phyloP scores from a whole-genome alignment of 2,888 invertebrate species.

The Pristionchus exspectatus region DNA sequence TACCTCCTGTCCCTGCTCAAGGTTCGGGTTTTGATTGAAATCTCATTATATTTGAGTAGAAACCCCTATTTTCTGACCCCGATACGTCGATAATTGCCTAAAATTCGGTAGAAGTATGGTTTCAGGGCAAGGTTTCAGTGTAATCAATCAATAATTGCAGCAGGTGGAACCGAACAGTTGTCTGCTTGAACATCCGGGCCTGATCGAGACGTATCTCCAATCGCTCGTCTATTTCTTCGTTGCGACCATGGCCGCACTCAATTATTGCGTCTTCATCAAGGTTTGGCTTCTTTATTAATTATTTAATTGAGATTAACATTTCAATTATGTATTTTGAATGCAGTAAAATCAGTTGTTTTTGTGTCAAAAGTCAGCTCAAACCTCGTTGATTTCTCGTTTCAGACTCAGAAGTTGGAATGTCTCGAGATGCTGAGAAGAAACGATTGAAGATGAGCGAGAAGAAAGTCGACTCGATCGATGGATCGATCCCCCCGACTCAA shows the following conservation, averaged over 20 bases:
- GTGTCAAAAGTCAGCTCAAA: too few relatives aligned
- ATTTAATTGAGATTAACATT: not conserved
- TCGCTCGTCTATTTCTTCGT: slow-evolving; percentile 38
- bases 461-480: not conserved
- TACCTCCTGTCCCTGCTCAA: slow-evolving; percentile 40
- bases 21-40: not conserved
- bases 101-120: too few relatives aligned
- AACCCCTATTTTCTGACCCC: too few relatives aligned
- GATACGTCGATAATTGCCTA: too few relatives aligned
- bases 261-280: slow-evolving; percentile 41
- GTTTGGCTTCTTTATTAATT: not conserved
- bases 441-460: slow-evolving; percentile 4
- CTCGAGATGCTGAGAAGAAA: slow-evolving; percentile 43
- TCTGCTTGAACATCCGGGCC: not conserved
- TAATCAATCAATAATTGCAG: not conserved
- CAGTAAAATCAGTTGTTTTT: too few relatives aligned
- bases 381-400: not conserved
- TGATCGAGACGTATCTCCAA: slow-evolving; percentile 1
- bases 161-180: not conserved
- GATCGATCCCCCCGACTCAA: not conserved
- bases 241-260: not conserved
- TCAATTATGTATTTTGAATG: too few relatives aligned
- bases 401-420: slow-evolving; percentile 40
- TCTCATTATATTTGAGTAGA: too few relatives aligned
- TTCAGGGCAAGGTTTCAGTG: not conserved